These are phyloP conservation scores for Oreortyx pictus DNA, from an alignment of 2,797 vertebrate genomes.

Conservation along the genomic window DNA sequence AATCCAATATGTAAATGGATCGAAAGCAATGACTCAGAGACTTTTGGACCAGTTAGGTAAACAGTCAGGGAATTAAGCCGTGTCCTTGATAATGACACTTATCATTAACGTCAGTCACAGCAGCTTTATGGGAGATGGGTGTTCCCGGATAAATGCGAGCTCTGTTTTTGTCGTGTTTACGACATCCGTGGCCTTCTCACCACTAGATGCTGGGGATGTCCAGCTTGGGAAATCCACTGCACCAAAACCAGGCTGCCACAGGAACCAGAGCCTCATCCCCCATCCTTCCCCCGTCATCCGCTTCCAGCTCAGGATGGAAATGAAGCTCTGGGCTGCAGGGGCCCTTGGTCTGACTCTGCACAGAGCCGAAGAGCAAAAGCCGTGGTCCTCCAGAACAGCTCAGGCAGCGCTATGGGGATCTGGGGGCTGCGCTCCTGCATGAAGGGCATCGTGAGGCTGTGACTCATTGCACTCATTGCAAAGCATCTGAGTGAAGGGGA, in stretches of 20 bases:
- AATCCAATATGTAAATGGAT: background rate
- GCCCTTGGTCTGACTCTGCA: background rate
- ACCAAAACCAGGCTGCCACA: background rate
- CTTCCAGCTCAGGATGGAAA: background rate
- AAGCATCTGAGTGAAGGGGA: too few species aligned
- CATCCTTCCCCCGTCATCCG: background rate
- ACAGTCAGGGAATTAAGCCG: background rate
- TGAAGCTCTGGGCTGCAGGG: background rate
- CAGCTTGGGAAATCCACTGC: background rate
- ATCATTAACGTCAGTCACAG: conserved; percentile 26
- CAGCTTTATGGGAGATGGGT: background rate
- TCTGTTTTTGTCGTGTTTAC: background rate
- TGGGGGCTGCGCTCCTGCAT: too few species aligned
- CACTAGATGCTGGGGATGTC: fast-evolving
- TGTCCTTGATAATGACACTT: background rate
- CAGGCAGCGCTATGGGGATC: too few species aligned
- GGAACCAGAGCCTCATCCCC: background rate
- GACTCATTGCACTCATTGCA: too few species aligned
- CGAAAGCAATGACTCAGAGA: conserved; percentile 41
- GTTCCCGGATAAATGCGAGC: background rate
- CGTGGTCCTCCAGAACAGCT: background rate
- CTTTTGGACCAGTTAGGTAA: background rate
- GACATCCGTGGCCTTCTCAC: background rate
- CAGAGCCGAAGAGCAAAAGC: fast-evolving
- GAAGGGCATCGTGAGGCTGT: too few species aligned